These are phyloP conservation scores for Caenorhabditis briggsae DNA, from an alignment of 1,140 invertebrate species.

Conservation along the genomic window DNA sequence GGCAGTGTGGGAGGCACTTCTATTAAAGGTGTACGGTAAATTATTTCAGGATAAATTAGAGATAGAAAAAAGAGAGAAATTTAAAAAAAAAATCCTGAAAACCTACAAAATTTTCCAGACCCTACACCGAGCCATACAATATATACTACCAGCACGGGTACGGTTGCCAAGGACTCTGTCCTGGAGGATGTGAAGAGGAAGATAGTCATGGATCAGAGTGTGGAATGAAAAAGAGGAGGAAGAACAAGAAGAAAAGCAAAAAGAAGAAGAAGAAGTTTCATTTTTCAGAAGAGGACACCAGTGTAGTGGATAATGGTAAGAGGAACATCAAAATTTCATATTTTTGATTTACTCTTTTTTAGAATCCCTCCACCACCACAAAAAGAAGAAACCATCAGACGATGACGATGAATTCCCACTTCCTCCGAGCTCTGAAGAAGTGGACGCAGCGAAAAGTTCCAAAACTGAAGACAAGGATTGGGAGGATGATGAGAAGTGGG, in stretches of 20 bases:
- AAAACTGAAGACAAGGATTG: slow-evolving; percentile 25
- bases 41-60: too few relatives aligned
- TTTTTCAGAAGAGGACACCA: neutral
- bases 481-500: slow-evolving; percentile 38
- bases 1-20: too few relatives aligned
- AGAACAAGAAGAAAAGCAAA: neutral
- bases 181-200: neutral
- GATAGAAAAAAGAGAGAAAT: too few relatives aligned
- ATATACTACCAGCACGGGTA: slow-evolving; percentile 10
- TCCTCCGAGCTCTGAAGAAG: slow-evolving; percentile 16
- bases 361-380: neutral
- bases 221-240: slow-evolving; percentile 8
- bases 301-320: neutral
- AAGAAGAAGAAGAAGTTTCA: slow-evolving; percentile 26
- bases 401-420: slow-evolving; percentile 17
- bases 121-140: neutral
- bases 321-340: neutral
- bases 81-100: too few relatives aligned
- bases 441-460: neutral
- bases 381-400: neutral
- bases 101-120: neutral
- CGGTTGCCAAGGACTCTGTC: neutral
- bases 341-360: neutral
- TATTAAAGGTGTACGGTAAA: too few relatives aligned
- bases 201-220: too few relatives aligned